Evolutionary conservation across 2,113 vertebrate species (phyloP).

Genomic region (Tachuris rubrigastra): DNA sequence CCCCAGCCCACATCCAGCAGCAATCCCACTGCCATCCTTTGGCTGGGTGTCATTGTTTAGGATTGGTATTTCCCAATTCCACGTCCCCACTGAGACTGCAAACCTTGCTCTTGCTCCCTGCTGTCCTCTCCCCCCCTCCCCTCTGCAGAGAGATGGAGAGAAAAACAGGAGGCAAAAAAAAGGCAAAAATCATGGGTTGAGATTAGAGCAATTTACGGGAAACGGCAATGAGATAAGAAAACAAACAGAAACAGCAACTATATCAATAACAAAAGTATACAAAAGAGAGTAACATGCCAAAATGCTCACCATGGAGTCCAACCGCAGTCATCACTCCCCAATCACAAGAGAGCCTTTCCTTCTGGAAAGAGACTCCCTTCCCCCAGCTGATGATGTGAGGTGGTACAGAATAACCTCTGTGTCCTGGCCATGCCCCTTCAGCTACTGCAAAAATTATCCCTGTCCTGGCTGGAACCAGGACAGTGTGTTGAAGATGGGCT

Average conservation of each 20-base stretch:
- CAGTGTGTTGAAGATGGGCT: fast-evolving
- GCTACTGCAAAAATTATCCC: background rate
- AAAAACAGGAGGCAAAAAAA: background rate
- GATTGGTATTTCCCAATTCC: background rate
- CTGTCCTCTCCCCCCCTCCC: background rate
- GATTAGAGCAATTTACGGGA: background rate
- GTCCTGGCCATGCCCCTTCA: too few species aligned
- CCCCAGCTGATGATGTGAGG: background rate
- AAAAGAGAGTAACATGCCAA: background rate
- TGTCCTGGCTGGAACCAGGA: background rate
- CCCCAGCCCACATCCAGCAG: background rate
- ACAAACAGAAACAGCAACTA: background rate
- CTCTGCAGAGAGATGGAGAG: background rate
- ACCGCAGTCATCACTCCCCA: background rate
- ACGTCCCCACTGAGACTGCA: background rate
- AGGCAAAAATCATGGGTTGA: background rate
- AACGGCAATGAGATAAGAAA: background rate
- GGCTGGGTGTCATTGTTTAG: background rate
- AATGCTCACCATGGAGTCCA: fast-evolving
- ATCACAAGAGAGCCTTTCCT: background rate
- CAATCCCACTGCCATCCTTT: background rate
- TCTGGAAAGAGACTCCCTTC: background rate
- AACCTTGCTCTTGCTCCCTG: background rate
- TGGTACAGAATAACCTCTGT: background rate
- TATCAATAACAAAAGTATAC: background rate